phyloP scores from a whole-genome alignment of 92 coral and sea anemone genomes.

The Zoanthus sansibaricus region DNA sequence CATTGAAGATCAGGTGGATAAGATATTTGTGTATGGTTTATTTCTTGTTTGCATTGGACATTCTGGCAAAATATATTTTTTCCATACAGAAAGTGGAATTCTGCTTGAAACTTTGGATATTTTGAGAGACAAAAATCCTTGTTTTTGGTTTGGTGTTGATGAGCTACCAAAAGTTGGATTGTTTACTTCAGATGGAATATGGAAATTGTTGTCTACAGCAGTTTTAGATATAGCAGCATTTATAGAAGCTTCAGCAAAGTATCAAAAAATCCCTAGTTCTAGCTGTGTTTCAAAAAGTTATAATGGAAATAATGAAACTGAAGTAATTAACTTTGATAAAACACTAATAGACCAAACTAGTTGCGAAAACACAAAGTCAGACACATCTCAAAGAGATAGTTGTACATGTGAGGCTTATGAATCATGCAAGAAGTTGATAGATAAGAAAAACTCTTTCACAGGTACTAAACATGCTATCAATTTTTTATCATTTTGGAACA shows the following conservation, averaged over 20 bases:
- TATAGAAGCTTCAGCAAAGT: slow-evolving; percentile 44
- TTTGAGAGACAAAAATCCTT: slow-evolving; percentile 61
- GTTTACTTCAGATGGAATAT: slow-evolving; percentile 77
- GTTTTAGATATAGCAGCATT: slow-evolving; percentile 72
- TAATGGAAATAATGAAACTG: background rate
- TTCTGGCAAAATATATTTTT: slow-evolving; percentile 66
- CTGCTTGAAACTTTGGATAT: slow-evolving; percentile 60
- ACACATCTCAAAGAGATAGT: background rate
- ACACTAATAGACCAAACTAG: background rate
- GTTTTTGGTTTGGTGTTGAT: slow-evolving; percentile 60
- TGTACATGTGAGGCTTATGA: background rate
- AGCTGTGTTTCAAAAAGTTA: background rate
- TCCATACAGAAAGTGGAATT: slow-evolving; percentile 80
- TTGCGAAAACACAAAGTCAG: background rate
- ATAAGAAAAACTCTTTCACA: background rate
- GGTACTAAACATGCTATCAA: slow-evolving; percentile 59
- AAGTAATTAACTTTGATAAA: background rate
- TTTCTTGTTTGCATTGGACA: slow-evolving; percentile 70
- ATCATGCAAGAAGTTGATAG: background rate
- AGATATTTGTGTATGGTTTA: slow-evolving; percentile 74
- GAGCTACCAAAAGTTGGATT: slow-evolving; percentile 68
- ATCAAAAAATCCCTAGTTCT: background rate
- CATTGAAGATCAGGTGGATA: slow-evolving; percentile 17
- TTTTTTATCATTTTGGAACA: slow-evolving; percentile 70
- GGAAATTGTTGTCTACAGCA: slow-evolving; percentile 78